phyloP scores from a whole-genome alignment of 2,797 vertebrate species.

The Coccyzus lansbergi region DNA sequence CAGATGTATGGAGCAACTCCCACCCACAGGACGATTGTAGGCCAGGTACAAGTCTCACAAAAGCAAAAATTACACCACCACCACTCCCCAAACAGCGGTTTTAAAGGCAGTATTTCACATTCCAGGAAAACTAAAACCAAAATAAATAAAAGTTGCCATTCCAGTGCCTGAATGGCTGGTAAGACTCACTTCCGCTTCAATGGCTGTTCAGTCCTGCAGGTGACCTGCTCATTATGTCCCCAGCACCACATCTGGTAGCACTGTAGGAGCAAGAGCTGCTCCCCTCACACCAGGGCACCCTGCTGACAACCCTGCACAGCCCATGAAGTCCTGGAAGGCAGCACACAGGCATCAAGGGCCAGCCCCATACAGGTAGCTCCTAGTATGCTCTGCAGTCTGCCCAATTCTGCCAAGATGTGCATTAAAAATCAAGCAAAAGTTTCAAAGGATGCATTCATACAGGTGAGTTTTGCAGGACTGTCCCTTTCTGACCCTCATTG shows the following conservation, averaged over 20 bases:
- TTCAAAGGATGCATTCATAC: neutral
- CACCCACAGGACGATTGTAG: neutral
- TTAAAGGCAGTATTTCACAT: neutral
- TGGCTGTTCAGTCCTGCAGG: no score
- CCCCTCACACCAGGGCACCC: no score
- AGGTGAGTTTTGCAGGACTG: neutral
- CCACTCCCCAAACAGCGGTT: neutral
- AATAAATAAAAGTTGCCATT: neutral
- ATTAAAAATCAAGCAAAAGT: neutral
- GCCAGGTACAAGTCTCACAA: neutral
- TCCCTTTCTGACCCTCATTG: neutral
- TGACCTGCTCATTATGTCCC: no score
- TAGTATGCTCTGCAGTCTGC: rapidly evolving
- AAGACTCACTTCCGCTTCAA: no score
- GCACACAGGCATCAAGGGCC: rapidly evolving
- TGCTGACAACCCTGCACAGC: neutral
- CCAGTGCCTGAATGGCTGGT: no score
- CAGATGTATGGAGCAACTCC: neutral
- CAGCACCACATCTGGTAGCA: no score
- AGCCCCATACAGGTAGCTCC: neutral
- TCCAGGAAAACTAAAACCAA: neutral
- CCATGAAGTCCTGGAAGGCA: rapidly evolving
- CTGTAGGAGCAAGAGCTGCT: no score
- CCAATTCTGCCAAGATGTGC: neutral
- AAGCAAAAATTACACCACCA: neutral